Conservation (phyloP, 2,113 vertebrate species). For the Triplophysa tibetana region DNA sequence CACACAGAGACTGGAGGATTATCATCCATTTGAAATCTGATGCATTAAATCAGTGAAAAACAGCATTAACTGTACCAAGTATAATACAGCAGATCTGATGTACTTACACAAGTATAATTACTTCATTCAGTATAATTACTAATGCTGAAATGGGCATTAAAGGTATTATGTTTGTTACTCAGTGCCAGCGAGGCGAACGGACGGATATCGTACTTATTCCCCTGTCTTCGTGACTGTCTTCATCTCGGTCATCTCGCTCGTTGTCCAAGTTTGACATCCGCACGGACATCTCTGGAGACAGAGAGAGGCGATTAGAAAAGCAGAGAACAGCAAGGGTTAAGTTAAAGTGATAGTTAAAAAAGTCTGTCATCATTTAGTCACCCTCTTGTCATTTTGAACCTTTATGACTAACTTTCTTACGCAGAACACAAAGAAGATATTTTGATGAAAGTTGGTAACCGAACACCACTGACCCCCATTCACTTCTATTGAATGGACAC, state of each 20-base stretch:
- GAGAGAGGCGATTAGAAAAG: not conserved
- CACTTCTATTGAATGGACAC: too few relatives aligned
- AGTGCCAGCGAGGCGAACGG: not conserved
- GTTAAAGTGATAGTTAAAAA: too few relatives aligned
- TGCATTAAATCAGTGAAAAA: slow-evolving; percentile 3
- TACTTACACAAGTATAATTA: not conserved
- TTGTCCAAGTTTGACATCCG: slow-evolving; percentile 99
- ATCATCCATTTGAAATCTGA: slow-evolving; percentile 6
- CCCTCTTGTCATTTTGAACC: too few relatives aligned
- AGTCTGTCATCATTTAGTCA: too few relatives aligned
- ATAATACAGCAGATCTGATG: slow-evolving; percentile 22
- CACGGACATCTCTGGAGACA: slow-evolving; percentile 91
- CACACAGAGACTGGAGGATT: slow-evolving; percentile 4
- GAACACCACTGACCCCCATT: too few relatives aligned
- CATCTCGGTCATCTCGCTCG: slow-evolving; percentile 92
- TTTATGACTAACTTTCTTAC: too few relatives aligned
- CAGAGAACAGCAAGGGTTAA: not conserved
- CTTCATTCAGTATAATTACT: not conserved
- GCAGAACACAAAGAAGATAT: too few relatives aligned
- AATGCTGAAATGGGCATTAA: not conserved
- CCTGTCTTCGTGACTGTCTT: slow-evolving; percentile 95
- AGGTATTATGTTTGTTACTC: not conserved
- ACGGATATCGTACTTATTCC: slow-evolving; percentile 86
- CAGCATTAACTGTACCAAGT: slow-evolving; percentile 9
- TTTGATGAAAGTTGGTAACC: too few relatives aligned